Base-by-base conservation (phyloP, 1,140 invertebrate genomes). In the Cryptotermes secundus region DNA sequence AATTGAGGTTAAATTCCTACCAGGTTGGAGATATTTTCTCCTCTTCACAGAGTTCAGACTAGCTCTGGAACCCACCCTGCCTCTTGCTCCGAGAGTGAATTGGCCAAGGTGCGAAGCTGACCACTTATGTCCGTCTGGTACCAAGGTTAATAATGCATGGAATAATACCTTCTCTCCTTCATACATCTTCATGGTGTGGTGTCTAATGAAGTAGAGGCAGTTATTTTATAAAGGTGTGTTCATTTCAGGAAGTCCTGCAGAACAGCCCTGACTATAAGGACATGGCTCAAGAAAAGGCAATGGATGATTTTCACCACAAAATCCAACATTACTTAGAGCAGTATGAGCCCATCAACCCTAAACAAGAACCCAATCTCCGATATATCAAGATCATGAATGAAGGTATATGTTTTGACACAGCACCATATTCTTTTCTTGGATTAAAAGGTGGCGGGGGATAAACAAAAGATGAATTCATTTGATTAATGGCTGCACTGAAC, bases 261-360 rank as follows among this genome's bases (percentile, higher is more conserved):
- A 95, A 96, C 89, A 97, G 95, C 86, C 96, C 96, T 2, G 97
- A 99, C 89, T 99, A 99, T 88, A 92, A 92, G 79, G 93, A 93
- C 16, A 95, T 96, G 94, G 95, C 95, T 82, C 91, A 92, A 12
- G 92, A 94, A 12, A 89, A 93, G 86, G 97, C 97, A 0, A 91
- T 96, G 34, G 92, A 95, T 85, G 97, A 99, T 88, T 93, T 98
- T 84, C 91, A 95, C 83, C 92, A 94, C 86, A 95, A 97, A 87
- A 95, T 98, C 86, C 93, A 96, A 53, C 96, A 98, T 88, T 99
- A 98, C 89, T 92, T 94, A 87, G 90, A 92, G 42, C 93, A 94
- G 80, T 97, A 98, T 88, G 94, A 98, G 88, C 92, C 95, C 0
- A 91, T 97, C 84, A 93, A 95, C 85, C 92, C 94, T 85, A 89